phyloP scores from a whole-genome alignment of 2,888 invertebrate genomes.

The Rhyacophila evoluta region DNA sequence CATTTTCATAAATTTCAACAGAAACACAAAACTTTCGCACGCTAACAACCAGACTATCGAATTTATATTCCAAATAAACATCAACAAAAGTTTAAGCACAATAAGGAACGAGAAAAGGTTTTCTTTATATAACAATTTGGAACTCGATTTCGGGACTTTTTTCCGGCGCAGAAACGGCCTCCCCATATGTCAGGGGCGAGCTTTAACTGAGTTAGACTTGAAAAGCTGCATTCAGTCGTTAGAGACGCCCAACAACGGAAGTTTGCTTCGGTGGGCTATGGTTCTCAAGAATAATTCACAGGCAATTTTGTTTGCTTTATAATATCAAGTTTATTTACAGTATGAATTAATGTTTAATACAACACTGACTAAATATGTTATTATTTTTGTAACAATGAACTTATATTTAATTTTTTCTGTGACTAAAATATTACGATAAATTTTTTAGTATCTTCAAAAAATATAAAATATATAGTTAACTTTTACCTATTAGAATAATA shows the following conservation, averaged over 20 bases:
- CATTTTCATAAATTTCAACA: neutral
- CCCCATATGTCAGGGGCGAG: slow-evolving; percentile 36
- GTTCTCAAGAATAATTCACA: neutral
- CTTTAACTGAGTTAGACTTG: slow-evolving; percentile 21
- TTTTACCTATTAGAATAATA: too few relatives aligned
- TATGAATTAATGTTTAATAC: too few relatives aligned
- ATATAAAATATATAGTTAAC: too few relatives aligned
- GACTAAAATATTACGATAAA: too few relatives aligned
- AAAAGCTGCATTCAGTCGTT: slow-evolving; percentile 22
- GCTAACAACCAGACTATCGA: neutral
- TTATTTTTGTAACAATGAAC: too few relatives aligned
- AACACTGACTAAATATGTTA: too few relatives aligned
- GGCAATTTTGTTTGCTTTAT: too few relatives aligned
- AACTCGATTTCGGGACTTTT: slow-evolving; percentile 23
- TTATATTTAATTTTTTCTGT: too few relatives aligned
- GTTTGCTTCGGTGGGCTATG: neutral
- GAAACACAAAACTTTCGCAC: neutral
- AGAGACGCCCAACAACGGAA: slow-evolving; percentile 6
- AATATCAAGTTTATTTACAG: too few relatives aligned
- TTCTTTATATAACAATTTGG: slow-evolving; percentile 23
- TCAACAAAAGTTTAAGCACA: slow-evolving; percentile 13
- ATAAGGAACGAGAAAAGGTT: slow-evolving; percentile 4
- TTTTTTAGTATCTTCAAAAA: too few relatives aligned
- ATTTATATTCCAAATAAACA: slow-evolving; percentile 22
- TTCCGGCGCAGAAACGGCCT: slow-evolving; percentile 24